These are phyloP conservation scores for Bubo scandiacus DNA, from an alignment of 2,113 vertebrate species.

Conservation along the genomic window DNA sequence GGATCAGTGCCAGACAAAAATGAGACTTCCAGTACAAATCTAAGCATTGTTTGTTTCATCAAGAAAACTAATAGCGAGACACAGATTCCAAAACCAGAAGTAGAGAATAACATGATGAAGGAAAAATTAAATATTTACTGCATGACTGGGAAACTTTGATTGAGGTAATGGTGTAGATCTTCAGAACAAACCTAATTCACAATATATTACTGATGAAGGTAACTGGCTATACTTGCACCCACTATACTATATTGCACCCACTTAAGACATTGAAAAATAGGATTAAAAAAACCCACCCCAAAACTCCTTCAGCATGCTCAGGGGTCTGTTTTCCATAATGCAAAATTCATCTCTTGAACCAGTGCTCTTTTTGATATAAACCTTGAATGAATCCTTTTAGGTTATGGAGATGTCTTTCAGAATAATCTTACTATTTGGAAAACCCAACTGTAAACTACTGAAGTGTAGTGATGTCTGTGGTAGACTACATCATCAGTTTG, in stretches of 20 bases:
- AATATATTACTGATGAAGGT: background rate
- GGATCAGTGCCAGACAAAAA: background rate
- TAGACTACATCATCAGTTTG: background rate
- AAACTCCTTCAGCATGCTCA: background rate
- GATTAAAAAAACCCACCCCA: background rate
- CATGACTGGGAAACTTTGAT: background rate
- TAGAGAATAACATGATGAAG: background rate
- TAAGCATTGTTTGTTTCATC: background rate
- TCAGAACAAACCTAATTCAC: background rate
- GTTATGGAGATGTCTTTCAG: background rate
- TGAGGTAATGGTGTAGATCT: background rate
- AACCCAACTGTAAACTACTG: background rate
- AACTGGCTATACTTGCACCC: background rate
- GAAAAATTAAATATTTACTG: background rate
- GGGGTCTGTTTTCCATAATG: background rate
- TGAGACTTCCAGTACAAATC: background rate
- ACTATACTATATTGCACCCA: background rate
- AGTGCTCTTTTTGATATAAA: background rate
- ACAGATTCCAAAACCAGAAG: background rate
- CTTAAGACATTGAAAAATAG: background rate
- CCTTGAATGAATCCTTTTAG: background rate
- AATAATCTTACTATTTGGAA: background rate
- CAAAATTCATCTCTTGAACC: background rate
- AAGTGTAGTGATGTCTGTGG: background rate
- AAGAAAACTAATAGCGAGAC: background rate